Evolutionary conservation across 2,888 invertebrate genomes (phyloP).

Genomic region (Drepanosiphum platanoidis): DNA sequence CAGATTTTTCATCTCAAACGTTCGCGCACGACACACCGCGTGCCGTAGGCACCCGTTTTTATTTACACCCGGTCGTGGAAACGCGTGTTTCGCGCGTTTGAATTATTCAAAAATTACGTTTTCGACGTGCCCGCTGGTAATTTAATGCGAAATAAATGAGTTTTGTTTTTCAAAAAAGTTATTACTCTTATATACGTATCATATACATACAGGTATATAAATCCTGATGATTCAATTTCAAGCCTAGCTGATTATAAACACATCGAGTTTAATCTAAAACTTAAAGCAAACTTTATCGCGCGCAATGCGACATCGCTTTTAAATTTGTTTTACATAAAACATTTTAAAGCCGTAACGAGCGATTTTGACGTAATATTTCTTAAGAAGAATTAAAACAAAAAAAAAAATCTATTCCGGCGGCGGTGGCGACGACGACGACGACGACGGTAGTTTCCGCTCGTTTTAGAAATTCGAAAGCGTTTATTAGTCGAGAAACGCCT

Average conservation of each 20-base stretch:
- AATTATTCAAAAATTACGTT: neutral
- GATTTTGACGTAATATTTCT: neutral
- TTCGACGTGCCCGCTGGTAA: neutral
- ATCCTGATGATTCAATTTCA: neutral
- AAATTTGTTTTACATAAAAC: neutral
- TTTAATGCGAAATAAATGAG: neutral
- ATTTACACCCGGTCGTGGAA: neutral
- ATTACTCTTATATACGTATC: neutral
- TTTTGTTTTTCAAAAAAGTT: constrained; percentile 18
- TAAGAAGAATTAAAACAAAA: no score
- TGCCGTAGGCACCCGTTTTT: no score
- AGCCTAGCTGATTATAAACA: neutral
- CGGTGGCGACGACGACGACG: neutral
- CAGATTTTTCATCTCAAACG: no score
- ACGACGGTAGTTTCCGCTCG: neutral
- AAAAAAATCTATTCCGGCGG: neutral
- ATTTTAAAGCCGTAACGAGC: neutral
- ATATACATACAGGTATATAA: no score
- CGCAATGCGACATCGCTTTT: neutral
- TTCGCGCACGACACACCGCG: no score
- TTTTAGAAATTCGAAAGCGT: neutral
- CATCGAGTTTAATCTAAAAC: neutral
- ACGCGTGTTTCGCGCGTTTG: neutral
- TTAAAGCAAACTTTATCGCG: neutral
- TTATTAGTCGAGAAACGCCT: neutral